Conservation (phyloP, 2,888 invertebrate genomes). For the Liposcelis brunnea region DNA sequence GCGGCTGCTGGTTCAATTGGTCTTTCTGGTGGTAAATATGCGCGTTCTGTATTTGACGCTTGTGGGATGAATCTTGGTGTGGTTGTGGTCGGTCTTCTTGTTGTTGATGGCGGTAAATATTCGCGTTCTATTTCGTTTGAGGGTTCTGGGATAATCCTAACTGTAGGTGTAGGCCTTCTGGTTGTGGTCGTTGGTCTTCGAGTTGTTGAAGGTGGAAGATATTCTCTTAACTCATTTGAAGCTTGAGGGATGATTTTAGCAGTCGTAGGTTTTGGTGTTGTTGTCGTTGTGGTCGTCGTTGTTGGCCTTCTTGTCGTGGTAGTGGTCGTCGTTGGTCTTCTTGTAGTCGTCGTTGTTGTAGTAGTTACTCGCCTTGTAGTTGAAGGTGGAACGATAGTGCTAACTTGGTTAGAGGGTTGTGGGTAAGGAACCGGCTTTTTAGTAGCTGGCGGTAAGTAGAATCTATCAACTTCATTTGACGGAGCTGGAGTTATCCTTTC, state of each 20-base stretch:
- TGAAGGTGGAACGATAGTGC: too few species aligned
- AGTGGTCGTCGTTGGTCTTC: neutral
- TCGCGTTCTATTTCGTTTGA: neutral
- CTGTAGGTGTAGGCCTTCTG: neutral
- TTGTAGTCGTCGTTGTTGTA: neutral
- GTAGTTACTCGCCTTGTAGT: too few species aligned
- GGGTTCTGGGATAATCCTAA: conserved; percentile 1
- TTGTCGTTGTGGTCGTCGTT: neutral
- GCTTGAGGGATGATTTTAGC: neutral
- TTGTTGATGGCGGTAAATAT: neutral
- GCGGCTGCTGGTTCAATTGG: neutral
- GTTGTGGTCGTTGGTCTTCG: conserved; percentile 5
- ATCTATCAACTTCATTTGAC: conserved; percentile 1
- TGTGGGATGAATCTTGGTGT: neutral
- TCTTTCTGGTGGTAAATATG: neutral
- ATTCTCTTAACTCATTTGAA: conserved; percentile 1
- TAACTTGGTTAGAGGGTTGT: too few species aligned
- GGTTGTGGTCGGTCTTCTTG: too few species aligned
- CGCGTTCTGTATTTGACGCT: neutral
- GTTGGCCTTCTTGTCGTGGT: neutral
- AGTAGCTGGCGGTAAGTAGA: neutral
- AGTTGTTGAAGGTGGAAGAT: conserved; percentile 4
- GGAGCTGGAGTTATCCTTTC: neutral
- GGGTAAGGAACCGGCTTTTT: too few species aligned
- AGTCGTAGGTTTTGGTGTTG: neutral